Evolutionary conservation across 1,140 invertebrate genomes (phyloP).

Genomic region (Wasmannia auropunctata): DNA sequence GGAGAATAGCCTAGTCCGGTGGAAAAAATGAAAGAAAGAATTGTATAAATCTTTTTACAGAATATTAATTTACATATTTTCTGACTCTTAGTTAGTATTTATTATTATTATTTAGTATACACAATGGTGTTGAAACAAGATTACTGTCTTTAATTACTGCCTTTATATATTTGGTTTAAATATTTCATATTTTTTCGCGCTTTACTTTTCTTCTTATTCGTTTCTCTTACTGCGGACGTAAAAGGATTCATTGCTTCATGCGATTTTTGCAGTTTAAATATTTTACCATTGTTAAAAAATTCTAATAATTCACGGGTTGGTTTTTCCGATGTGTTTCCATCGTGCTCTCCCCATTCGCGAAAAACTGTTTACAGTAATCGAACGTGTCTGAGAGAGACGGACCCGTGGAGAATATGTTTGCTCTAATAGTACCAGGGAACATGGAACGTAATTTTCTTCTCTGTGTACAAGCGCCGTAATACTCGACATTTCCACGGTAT

Average conservation of each 20-base stretch:
- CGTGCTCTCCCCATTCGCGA: neutral
- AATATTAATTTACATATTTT: neutral
- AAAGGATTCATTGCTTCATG: neutral
- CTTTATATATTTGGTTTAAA: neutral
- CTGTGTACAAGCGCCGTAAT: slow-evolving; percentile 41
- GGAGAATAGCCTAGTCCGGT: neutral
- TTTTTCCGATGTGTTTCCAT: slow-evolving; percentile 29
- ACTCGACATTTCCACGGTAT: slow-evolving; percentile 39
- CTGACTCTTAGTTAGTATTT: neutral
- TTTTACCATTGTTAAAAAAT: slow-evolving; percentile 27
- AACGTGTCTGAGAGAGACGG: slow-evolving; percentile 44
- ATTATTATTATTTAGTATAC: neutral
- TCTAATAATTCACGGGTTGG: slow-evolving; percentile 47
- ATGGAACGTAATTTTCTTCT: slow-evolving; percentile 61
- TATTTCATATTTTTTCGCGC: neutral
- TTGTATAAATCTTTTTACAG: neutral
- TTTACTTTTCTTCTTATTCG: neutral
- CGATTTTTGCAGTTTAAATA: slow-evolving; percentile 7
- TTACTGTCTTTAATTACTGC: neutral
- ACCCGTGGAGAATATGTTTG: slow-evolving; percentile 61
- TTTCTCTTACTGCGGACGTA: neutral
- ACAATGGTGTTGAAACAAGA: neutral
- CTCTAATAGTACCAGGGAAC: slow-evolving; percentile 57
- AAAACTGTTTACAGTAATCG: slow-evolving; percentile 59
- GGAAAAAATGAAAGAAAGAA: neutral